Percentiles rank a stretch among this genome's conserved stretches.
Conservation (phyloP, 2,113 vertebrate species). For the Perccottus glenii region DNA sequence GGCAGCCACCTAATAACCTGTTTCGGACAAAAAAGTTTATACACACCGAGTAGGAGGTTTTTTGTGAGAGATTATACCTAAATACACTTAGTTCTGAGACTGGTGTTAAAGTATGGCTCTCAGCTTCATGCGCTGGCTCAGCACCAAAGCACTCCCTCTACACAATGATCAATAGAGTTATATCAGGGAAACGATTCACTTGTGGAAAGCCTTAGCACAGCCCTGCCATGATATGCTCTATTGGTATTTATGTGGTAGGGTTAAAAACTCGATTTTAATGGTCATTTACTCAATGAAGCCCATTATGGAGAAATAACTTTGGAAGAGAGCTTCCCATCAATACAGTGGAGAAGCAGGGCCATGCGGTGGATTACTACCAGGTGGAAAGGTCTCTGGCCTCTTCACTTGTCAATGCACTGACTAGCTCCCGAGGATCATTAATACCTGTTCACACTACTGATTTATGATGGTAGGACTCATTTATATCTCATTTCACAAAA, state of each 20-base stretch:
- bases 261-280: slow-evolving; percentile 78
- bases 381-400: slow-evolving; percentile 17
- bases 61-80: slow-evolving; percentile 20
- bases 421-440: slow-evolving; percentile 47
- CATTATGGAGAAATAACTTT: slow-evolving; percentile 72
- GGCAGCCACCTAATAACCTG: background rate
- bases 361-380: slow-evolving; percentile 38
- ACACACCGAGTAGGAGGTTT: background rate
- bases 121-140: slow-evolving; percentile 51
- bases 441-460: slow-evolving; percentile 12
- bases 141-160: slow-evolving; percentile 69
- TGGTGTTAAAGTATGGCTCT: slow-evolving; percentile 39
- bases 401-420: slow-evolving; percentile 40
- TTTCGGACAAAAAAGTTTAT: slow-evolving; percentile 6
- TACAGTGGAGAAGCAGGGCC: slow-evolving; percentile 29
- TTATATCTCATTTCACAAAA: slow-evolving; percentile 1
- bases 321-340: slow-evolving; percentile 53
- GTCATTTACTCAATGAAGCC: slow-evolving; percentile 77
- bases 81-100: slow-evolving; percentile 23
- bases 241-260: slow-evolving; percentile 76
- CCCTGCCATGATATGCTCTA: slow-evolving; percentile 58
- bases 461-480: background rate
- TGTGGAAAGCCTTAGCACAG: slow-evolving; percentile 57
- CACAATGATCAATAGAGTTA: slow-evolving; percentile 77
- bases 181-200: slow-evolving; percentile 72